Base-by-base conservation (phyloP, 2,797 vertebrate genomes). In the Rhynchotus rufescens region DNA sequence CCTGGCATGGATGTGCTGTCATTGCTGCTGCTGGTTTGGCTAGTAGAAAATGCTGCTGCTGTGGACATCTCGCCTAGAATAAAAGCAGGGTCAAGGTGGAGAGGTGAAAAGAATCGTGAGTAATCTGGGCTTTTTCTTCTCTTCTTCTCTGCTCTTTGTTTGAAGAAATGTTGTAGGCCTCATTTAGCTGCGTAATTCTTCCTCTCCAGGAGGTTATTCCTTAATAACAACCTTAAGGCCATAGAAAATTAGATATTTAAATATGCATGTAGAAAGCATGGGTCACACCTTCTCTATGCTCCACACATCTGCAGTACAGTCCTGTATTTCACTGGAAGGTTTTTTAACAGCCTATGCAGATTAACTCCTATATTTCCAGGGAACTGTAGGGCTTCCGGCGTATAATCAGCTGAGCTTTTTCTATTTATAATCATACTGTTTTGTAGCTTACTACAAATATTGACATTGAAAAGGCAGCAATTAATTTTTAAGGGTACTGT, bases 91-190 rank as follows among this genome's bases (percentile, higher is more conserved):
- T 98, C 98, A 98, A 99, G 98, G 98, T 98, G 98, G 98, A 99
- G 98, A 98, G 98, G 98, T 98, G 98, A 98, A 97, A 98, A 98
- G 98, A 99, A 98, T 97, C 98, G 99, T 99, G 99, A 99, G 99
- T 98, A 98, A 97, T 94, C 96, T 66, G 32, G 94, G 94, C 93
- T 94, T 91, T 92, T 94, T 87, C 89, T 94, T 64, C 90, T 95
- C 89, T 97, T 91, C 92, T 88, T 91, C 82, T 94, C 82, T 23
- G 84, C 83, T 95, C 86, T 89, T 92, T 95, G 3, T 92, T 75
- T 86, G 88, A 76, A 86, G 75, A 77, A 95, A 91, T 80, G 65
- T 10, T 7, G 92, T 28, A 52, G 44, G 62, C 65, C 96, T 92
- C 28, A 0, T 84, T 82, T 89, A 7, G 14, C 68, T 78, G 69